Conservation (phyloP, 2,888 invertebrate species). For the Campoplex capitator region DNA sequence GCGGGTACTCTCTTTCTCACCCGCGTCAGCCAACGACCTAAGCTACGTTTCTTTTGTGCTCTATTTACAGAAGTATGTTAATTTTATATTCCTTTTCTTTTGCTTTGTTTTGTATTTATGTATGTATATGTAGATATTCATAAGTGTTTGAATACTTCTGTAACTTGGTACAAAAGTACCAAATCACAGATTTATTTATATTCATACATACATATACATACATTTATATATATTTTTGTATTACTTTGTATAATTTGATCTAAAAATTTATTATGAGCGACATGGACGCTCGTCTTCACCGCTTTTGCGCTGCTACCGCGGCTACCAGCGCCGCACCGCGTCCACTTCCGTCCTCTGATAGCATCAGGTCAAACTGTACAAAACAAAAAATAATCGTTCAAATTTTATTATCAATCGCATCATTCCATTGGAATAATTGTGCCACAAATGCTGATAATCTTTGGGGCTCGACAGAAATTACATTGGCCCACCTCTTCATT, state of each 20-base stretch:
- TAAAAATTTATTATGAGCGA: constrained; percentile 74
- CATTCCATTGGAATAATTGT: no score
- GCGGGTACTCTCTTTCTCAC: constrained; percentile 61
- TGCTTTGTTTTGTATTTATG: constrained; percentile 55
- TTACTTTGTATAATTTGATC: constrained; percentile 75
- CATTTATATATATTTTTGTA: constrained; percentile 59
- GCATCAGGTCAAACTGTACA: constrained; percentile 94
- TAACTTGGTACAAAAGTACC: not conserved
- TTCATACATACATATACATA: not conserved
- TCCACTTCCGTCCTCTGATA: constrained; percentile 98
- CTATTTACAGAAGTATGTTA: constrained; percentile 79
- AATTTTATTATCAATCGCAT: not conserved
- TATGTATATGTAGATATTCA: constrained; percentile 13
- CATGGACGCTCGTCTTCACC: constrained; percentile 80
- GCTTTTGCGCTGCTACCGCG: constrained; percentile 93
- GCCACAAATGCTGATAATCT: no score
- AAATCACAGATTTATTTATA: not conserved
- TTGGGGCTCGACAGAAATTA: no score
- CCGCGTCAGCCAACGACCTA: constrained; percentile 73
- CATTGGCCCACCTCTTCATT: no score
- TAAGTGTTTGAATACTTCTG: not conserved
- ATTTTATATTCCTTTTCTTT: constrained; percentile 59
- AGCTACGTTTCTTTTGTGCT: constrained; percentile 78
- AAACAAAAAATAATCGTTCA: constrained; percentile 14
- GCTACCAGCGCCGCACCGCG: constrained; percentile 98